Conservation (phyloP, 2,888 invertebrate genomes). For the Himalopsyche tibetana region DNA sequence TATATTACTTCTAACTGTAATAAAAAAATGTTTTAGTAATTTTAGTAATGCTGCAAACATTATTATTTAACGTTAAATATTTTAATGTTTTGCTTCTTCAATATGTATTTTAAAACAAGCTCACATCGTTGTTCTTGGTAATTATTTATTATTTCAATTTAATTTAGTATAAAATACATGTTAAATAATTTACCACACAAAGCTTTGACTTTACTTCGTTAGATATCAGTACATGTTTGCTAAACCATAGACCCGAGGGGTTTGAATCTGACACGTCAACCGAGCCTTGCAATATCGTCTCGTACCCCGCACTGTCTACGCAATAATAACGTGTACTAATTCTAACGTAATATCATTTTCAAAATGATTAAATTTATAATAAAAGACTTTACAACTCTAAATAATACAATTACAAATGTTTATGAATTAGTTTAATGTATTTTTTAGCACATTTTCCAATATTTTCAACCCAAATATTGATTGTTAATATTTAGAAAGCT, state of each 20-base stretch:
- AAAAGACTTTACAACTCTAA: not conserved
- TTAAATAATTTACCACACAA: not conserved
- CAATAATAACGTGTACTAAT: not conserved
- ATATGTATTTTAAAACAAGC: too few species aligned
- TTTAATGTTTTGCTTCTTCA: too few species aligned
- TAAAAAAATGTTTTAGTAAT: too few species aligned
- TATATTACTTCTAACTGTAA: too few species aligned
- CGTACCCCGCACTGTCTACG: not conserved
- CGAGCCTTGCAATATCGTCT: slow-evolving; percentile 7
- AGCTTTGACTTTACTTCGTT: not conserved
- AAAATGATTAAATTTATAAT: not conserved
- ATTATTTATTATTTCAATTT: not conserved
- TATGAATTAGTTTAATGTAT: not conserved
- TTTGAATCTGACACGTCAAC: slow-evolving; percentile 19
- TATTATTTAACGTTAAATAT: too few species aligned
- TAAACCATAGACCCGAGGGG: not conserved
- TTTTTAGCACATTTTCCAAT: not conserved
- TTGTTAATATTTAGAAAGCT: not conserved
- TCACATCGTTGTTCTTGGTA: not conserved
- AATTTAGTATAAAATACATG: not conserved
- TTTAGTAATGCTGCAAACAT: too few species aligned
- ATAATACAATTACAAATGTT: not conserved
- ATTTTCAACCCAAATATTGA: not conserved
- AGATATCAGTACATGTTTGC: not conserved
- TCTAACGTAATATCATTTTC: slow-evolving; percentile 20